Conservation (phyloP, 1,140 invertebrate species). For the Sitobion miscanthi region DNA sequence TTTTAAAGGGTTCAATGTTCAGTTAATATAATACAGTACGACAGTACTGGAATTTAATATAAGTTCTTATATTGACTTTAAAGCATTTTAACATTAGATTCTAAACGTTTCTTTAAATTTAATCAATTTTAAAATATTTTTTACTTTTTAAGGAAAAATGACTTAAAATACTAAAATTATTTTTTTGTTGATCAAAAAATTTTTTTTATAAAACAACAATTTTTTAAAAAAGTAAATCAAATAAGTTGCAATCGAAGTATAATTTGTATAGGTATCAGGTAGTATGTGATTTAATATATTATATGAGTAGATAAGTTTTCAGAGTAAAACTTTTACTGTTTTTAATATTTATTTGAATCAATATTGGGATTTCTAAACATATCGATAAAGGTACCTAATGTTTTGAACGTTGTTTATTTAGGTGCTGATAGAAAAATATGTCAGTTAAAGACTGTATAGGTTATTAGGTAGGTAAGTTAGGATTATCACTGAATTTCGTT, state of each 20-base stretch:
- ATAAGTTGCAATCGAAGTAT: background rate
- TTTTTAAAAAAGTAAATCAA: background rate
- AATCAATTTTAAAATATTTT: background rate
- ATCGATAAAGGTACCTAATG: background rate
- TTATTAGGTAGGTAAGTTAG: too few species aligned
- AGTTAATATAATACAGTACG: conserved; percentile 3
- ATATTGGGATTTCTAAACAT: background rate
- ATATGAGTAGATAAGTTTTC: background rate
- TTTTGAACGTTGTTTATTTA: background rate
- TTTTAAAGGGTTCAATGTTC: conserved; percentile 27
- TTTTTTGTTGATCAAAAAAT: background rate
- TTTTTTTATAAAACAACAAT: background rate
- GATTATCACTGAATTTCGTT: background rate
- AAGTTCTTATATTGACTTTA: conserved; percentile 12
- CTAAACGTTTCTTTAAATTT: background rate
- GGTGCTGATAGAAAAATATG: background rate
- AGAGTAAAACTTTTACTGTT: background rate
- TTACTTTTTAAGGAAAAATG: background rate
- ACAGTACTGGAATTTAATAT: background rate
- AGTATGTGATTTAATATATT: background rate
- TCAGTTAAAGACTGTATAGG: background rate
- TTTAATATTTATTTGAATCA: background rate
- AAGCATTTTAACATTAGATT: background rate
- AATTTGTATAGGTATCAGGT: background rate
- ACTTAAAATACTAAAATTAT: background rate